Conservation (phyloP, 2,888 invertebrate genomes). For the Drosophila mulleri region DNA sequence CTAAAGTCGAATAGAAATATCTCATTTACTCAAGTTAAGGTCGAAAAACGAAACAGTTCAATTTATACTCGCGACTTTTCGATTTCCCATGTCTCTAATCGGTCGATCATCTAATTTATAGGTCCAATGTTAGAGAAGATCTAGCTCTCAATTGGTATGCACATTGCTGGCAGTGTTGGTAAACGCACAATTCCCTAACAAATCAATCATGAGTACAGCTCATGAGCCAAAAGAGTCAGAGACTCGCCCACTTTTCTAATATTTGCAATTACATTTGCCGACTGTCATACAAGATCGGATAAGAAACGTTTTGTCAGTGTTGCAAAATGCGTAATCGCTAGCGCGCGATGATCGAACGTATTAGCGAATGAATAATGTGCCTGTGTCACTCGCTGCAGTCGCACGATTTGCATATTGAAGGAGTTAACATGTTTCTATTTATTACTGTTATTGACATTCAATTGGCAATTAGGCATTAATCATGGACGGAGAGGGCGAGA, state of each 20-base stretch:
- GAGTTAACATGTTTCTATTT: conserved; percentile 66
- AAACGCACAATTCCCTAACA: background rate
- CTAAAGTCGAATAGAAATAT: background rate
- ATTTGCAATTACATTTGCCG: background rate
- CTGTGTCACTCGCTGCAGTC: conserved; percentile 55
- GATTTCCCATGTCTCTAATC: too few relatives aligned
- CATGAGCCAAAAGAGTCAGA: too few relatives aligned
- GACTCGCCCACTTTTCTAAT: too few relatives aligned
- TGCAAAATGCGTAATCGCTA: conserved; percentile 11
- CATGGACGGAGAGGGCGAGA: conserved; percentile 28
- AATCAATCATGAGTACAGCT: background rate
- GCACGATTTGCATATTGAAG: conserved; percentile 65
- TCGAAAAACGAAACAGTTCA: background rate
- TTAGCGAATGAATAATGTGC: conserved; percentile 45
- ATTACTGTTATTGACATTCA: conserved; percentile 80
- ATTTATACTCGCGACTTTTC: too few relatives aligned
- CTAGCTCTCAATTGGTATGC: background rate
- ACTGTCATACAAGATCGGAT: background rate
- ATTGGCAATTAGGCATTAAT: conserved; percentile 77
- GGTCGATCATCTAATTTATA: background rate
- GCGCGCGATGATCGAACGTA: conserved; percentile 26
- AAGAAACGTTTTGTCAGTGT: background rate
- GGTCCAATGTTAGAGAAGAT: background rate
- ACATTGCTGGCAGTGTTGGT: background rate
- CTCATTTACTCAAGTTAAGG: background rate